Conservation (phyloP, 2,113 vertebrate species). For the Corvus moneduloides region DNA sequence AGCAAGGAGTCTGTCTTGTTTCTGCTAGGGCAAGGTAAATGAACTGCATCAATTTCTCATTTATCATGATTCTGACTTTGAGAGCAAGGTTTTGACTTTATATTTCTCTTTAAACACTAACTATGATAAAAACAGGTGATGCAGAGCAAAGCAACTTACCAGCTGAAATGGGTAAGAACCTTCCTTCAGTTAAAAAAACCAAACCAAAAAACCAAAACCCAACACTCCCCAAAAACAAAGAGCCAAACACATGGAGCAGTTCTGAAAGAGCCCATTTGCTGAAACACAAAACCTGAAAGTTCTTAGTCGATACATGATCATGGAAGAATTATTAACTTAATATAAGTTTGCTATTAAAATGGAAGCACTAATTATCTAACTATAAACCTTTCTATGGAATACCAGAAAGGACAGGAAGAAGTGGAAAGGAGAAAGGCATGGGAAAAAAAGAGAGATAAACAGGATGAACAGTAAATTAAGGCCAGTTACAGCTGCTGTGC, state of each 20-base stretch:
- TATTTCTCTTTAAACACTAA: not conserved
- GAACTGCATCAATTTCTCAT: not conserved
- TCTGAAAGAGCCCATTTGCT: not conserved
- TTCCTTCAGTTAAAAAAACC: not conserved
- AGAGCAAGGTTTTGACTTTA: not conserved
- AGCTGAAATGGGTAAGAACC: not conserved
- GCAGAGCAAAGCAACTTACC: not conserved
- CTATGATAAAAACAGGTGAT: not conserved
- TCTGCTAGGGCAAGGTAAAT: not conserved
- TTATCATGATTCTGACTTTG: not conserved
- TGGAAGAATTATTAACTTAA: not conserved
- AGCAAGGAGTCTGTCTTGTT: not conserved
- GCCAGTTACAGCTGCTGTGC: not conserved
- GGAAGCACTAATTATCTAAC: not conserved
- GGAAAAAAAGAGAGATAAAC: not conserved
- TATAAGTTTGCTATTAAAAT: not conserved
- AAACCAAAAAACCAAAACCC: not conserved
- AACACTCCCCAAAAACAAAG: not conserved
- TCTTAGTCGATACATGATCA: not conserved
- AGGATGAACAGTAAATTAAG: not conserved
- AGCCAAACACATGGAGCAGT: not conserved
- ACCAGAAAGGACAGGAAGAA: not conserved
- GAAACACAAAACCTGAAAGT: not conserved
- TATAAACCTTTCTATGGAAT: not conserved
- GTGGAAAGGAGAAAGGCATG: not conserved